A percentile compares a stretch with the other conserved stretches of the same genome.
phyloP scores from a whole-genome alignment of 1,140 invertebrate genomes.

The Rhyzopertha dominica region DNA sequence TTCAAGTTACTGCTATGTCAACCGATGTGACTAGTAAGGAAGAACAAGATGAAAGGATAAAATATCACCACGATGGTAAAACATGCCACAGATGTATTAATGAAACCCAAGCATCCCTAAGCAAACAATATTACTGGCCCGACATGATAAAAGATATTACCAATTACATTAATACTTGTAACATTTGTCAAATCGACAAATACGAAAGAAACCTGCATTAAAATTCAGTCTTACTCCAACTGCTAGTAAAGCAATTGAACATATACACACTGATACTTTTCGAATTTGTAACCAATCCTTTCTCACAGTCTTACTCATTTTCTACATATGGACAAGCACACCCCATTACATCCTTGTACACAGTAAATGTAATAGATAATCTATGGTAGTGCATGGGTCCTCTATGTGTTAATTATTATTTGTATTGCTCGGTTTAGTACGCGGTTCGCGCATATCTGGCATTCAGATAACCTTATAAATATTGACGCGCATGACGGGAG shows the following conservation, averaged over 20 bases:
- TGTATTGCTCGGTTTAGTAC: too few relatives aligned
- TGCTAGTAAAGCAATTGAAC: conserved; percentile 10
- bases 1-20: conserved; percentile 7
- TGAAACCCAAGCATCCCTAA: conserved; percentile 12
- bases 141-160: conserved; percentile 23
- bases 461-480: too few relatives aligned
- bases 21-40: conserved; percentile 7
- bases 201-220: neutral
- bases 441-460: too few relatives aligned
- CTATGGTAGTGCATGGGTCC: too few relatives aligned
- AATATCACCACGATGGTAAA: conserved; percentile 19
- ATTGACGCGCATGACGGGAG: too few relatives aligned
- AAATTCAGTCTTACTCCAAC: neutral
- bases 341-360: conserved; percentile 11
- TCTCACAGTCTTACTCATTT: conserved; percentile 32
- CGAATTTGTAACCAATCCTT: conserved; percentile 24
- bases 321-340: conserved; percentile 28
- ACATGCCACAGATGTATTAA: conserved; percentile 18
- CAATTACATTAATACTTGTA: conserved; percentile 24
- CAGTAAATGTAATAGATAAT: conserved; percentile 11
- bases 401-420: too few relatives aligned
- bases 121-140: conserved; percentile 17
- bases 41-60: conserved; percentile 16
- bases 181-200: conserved; percentile 3
- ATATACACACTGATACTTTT: conserved; percentile 25